These are phyloP conservation scores for Merluccius polli DNA, from an alignment of 2,797 vertebrate species.

Conservation along the genomic window DNA sequence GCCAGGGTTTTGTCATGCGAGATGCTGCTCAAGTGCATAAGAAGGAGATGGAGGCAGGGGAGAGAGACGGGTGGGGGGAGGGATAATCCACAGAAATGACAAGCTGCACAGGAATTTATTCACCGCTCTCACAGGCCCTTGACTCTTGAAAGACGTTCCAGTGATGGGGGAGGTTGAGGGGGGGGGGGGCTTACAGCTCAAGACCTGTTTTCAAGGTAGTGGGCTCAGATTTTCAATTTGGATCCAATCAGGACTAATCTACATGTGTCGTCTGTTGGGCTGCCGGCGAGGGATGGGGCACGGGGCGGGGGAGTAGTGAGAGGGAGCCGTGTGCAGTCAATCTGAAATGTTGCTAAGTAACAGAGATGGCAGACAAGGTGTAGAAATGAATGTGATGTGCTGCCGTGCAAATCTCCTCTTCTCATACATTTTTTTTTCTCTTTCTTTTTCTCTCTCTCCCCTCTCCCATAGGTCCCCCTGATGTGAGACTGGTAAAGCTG, in stretches of 20 bases:
- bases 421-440: slow-evolving; percentile 55
- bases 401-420: slow-evolving; percentile 65
- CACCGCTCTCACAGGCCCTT: slow-evolving; percentile 67
- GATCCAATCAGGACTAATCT: slow-evolving; percentile 71
- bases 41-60: slow-evolving; percentile 40
- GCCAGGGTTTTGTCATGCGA: slow-evolving; percentile 45
- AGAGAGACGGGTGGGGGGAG: slow-evolving; percentile 27
- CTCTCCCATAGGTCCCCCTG: slow-evolving; percentile 61
- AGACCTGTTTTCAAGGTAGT: slow-evolving; percentile 70
- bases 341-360: slow-evolving; percentile 77
- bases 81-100: slow-evolving; percentile 70
- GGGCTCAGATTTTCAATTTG: slow-evolving; percentile 71
- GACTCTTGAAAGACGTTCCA: slow-evolving; percentile 66
- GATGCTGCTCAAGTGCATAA: slow-evolving; percentile 62
- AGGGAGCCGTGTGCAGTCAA: slow-evolving; percentile 68
- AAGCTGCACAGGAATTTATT: slow-evolving; percentile 71
- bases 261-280: slow-evolving; percentile 63
- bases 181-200: slow-evolving; percentile 50
- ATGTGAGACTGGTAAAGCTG: slow-evolving; percentile 65
- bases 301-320: slow-evolving; percentile 26
- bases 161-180: slow-evolving; percentile 36
- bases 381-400: slow-evolving; percentile 70
- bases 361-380: slow-evolving; percentile 68
- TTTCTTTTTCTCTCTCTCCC: slow-evolving; percentile 25
- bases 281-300: slow-evolving; percentile 51